phyloP scores from a whole-genome alignment of 2,797 vertebrate species.

The Coluber constrictor region DNA sequence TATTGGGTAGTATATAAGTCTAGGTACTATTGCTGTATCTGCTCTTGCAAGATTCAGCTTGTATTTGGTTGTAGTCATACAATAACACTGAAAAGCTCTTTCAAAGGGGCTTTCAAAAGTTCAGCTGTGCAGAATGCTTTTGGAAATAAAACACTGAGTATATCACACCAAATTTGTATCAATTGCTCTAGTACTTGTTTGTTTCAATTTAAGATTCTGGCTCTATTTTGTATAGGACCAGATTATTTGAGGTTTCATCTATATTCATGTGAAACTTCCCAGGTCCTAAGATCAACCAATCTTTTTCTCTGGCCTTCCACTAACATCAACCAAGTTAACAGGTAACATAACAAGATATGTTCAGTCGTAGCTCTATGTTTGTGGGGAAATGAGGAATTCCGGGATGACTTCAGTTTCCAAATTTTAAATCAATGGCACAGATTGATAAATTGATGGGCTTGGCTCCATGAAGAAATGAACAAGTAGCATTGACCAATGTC shows the following conservation, averaged over 20 bases:
- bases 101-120: background rate
- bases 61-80: background rate
- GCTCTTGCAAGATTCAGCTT: background rate
- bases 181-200: background rate
- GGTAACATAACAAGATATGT: background rate
- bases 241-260: background rate
- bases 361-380: background rate
- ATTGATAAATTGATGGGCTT: background rate
- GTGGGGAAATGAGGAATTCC: background rate
- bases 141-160: background rate
- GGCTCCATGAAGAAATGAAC: conserved; percentile 5
- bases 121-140: background rate
- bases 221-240: background rate
- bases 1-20: background rate
- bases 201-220: background rate
- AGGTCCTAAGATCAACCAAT: background rate
- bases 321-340: background rate
- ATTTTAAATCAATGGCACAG: background rate
- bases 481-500: background rate
- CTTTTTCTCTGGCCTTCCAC: background rate
- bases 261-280: background rate
- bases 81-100: background rate
- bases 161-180: background rate
- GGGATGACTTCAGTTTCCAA: background rate
- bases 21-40: background rate